Conservation (phyloP, 2,113 vertebrate species). For the Euleptes europaea region DNA sequence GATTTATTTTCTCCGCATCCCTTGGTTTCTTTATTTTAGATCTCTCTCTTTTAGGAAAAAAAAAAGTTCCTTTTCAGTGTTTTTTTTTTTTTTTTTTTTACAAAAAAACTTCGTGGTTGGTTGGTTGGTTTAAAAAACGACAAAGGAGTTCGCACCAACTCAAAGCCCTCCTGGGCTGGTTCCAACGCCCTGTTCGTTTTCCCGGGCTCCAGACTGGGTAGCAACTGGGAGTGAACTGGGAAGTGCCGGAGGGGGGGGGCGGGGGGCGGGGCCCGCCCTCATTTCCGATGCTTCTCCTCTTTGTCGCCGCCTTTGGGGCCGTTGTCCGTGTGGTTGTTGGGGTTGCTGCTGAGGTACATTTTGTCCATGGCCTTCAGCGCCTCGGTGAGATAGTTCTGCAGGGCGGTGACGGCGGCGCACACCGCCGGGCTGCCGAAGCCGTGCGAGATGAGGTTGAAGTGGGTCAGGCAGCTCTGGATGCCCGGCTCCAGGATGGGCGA, state of each 20-base stretch:
- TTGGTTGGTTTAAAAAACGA: constrained; percentile 60
- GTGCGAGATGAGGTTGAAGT: constrained; percentile 99
- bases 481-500: constrained; percentile 98
- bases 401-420: constrained; percentile 95
- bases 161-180: constrained; percentile 69
- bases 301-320: constrained; percentile 97
- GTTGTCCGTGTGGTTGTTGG: constrained; percentile 97
- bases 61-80: constrained; percentile 7
- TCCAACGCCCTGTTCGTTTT: constrained; percentile 75
- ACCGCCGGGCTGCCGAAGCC: constrained; percentile 98
- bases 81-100: constrained; percentile 68
- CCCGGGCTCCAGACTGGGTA: constrained; percentile 68
- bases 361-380: constrained; percentile 99
- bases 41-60: constrained; percentile 28
- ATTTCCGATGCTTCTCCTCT: constrained; percentile 99
- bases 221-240: constrained; percentile 47
- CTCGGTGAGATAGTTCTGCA: constrained; percentile 99
- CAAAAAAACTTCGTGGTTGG: constrained; percentile 75
- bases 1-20: constrained; percentile 66
- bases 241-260: constrained; percentile 43
- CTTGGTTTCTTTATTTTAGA: constrained; percentile 34
- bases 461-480: constrained; percentile 99
- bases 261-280: constrained; percentile 64
- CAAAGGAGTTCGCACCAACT: constrained; percentile 84
- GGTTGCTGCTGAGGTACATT: constrained; percentile 99